Base-by-base conservation (phyloP, 1,140 invertebrate species). In the Macrotrachela quadricornifera region DNA sequence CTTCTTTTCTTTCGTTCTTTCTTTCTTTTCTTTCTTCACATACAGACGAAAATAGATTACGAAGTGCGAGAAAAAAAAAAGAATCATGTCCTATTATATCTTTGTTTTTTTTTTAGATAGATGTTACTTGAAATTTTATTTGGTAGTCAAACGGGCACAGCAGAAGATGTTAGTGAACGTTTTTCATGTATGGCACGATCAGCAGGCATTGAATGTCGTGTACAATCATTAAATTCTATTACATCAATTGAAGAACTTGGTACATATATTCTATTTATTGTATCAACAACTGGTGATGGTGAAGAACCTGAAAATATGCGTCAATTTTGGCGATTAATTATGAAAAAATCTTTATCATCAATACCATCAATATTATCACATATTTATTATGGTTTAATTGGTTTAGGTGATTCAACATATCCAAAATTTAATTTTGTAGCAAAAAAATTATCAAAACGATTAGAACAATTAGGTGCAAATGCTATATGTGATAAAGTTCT, bases 251-350 rank as follows among this genome's bases (percentile, higher is more conserved):
- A 51, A 48, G 16, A 73, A 80, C 8, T 68, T 38, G 47, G 50
- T 41, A 57, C 60, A n/a, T 54, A 69, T 63, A 57, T 74, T 40
- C 62, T 77, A 42, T 67, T 95, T 73, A 79, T 95, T 6, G 83
- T 82, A 64, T 78, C 92, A 15, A 97, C 91, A 3, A 90, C 87
- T 13, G 92, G 92, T 3, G 82, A 95, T 71, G 92, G 91, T 17
- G 87, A 94, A 59, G 80, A 84, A 61, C 91, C 92, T 16, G 79
- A 85, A 58, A 95, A 95, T 67, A 96, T 96, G 90, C 83, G 79
- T 65, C 76, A 70, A 46, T 91, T 90, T 68, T 97, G 91, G 88
- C 80, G 77, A 63, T 82, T 84, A 70, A 67, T 97, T 12, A 65
- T 92, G 46, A 42, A 30, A 15, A 73, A 75, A 56, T 83, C 75